These are phyloP conservation scores for Tridacna crocea DNA, from an alignment of 2,888 invertebrate species.

Conservation along the genomic window DNA sequence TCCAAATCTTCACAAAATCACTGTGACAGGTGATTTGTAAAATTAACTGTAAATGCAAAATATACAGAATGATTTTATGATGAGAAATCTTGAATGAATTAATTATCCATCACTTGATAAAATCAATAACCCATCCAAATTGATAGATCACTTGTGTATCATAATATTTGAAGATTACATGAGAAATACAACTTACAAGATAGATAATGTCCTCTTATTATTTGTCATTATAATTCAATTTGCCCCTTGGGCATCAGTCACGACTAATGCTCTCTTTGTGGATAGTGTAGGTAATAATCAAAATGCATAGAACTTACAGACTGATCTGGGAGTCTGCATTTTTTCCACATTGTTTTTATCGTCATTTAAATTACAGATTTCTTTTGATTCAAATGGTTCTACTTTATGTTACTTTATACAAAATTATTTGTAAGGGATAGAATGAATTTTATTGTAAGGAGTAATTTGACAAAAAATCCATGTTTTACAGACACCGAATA, in stretches of 20 bases:
- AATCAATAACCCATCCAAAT: slow-evolving; percentile 22
- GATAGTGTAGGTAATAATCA: too few relatives aligned
- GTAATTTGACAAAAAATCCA: too few relatives aligned
- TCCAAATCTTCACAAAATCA: background rate
- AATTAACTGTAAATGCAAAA: slow-evolving; percentile 15
- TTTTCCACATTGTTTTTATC: too few relatives aligned
- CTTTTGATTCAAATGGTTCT: too few relatives aligned
- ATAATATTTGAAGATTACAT: slow-evolving; percentile 13
- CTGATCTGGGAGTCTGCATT: too few relatives aligned
- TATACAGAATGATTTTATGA: slow-evolving; percentile 22
- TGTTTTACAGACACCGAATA: too few relatives aligned
- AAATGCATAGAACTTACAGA: too few relatives aligned
- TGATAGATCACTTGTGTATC: slow-evolving; percentile 12
- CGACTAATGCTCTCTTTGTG: background rate
- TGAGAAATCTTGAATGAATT: slow-evolving; percentile 27
- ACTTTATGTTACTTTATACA: too few relatives aligned
- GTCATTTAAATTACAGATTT: too few relatives aligned
- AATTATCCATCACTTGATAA: slow-evolving; percentile 2
- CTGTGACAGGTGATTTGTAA: slow-evolving; percentile 17
- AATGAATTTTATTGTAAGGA: too few relatives aligned
- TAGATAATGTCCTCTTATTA: slow-evolving; percentile 49
- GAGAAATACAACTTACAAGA: slow-evolving; percentile 34
- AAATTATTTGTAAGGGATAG: too few relatives aligned
- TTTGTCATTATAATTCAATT: slow-evolving; percentile 64
- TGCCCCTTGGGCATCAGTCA: slow-evolving; percentile 41